Evolutionary conservation across 2,797 vertebrate genomes (phyloP), one percentile per base, ranked within the genome.

Genomic region (Chelon labrosus): DNA sequence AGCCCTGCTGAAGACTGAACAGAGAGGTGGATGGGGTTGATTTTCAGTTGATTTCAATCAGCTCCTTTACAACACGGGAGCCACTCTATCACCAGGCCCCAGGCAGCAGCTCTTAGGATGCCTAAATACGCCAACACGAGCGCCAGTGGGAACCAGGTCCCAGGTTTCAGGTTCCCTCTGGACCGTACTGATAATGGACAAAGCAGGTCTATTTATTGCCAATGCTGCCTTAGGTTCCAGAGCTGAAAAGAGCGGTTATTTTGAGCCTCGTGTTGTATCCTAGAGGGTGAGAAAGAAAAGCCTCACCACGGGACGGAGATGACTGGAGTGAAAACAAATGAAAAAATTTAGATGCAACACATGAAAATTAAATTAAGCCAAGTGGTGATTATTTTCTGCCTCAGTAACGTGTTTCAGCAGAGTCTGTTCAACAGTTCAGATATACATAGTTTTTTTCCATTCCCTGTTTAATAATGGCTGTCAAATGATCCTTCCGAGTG

Each of bases 41-140:
- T 84, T 85, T 92, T 76, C 66, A 86, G 73, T 80, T 86, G 84
- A 91, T 91, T 89, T 88, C 70, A 88, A 88, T 89, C 87, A 86
- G 75, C 75, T 85, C 68, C 73, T 88, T 92, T 88, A 80, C 72
- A 83, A 65, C 68, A 75, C 66, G 75, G 76, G 79, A 79, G 63
- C 74, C 76, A 71, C 85, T 91, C 74, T 83, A 77, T 90, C 83
- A 86, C 62, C 44, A 77, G 56, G 46, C 87, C 68, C 62, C 82
- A 82, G 83, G 79, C 84, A 78, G 49, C 85, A 71, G 76, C 80
- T 82, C 76, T 75, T 19, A 84, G 64, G 68, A 83, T 68, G 53
- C 66, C 74, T 75, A 62, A 86, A 85, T 75, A 79, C 78, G 65
- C 77, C 70, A 77, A 72, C 46, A 81, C 55, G 77, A 83, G 66